phyloP scores from a whole-genome alignment of 2,888 invertebrate genomes.

The Melieria crassipennis region DNA sequence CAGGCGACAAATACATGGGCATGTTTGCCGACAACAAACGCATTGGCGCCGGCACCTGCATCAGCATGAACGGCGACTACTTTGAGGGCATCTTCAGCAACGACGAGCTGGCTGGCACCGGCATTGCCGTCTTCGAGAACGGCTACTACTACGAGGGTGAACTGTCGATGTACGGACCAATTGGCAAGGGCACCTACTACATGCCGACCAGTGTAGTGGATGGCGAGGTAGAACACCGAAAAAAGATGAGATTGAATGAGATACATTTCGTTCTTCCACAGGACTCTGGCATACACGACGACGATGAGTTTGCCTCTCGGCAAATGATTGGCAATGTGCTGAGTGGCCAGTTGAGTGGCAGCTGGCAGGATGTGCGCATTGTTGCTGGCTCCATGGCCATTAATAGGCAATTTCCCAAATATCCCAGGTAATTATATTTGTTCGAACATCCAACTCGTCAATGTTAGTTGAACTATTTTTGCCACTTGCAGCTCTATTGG shows the following conservation, averaged over 20 bases:
- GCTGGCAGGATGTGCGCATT: constrained; percentile 68
- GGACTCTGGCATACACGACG: constrained; percentile 28
- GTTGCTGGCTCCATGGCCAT: constrained; percentile 76
- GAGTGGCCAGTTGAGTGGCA: constrained; percentile 60
- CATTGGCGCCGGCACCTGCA: constrained; percentile 85
- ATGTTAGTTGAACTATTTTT: background rate
- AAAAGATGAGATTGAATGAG: background rate
- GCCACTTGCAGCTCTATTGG: constrained; percentile 55
- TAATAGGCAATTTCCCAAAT: constrained; percentile 71
- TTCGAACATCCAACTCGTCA: too few relatives aligned
- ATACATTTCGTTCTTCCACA: background rate
- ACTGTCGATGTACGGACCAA: constrained; percentile 80
- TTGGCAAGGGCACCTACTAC: constrained; percentile 82
- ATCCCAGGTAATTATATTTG: constrained; percentile 68
- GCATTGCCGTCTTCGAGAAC: constrained; percentile 88
- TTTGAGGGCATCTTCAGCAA: constrained; percentile 88
- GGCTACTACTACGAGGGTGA: constrained; percentile 91
- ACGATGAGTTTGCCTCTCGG: constrained; percentile 46
- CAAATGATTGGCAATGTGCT: constrained; percentile 60
- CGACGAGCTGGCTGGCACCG: constrained; percentile 83
- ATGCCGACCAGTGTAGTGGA: constrained; percentile 79
- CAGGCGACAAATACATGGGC: constrained; percentile 90
- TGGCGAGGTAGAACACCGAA: constrained; percentile 37
- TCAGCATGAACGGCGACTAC: constrained; percentile 89
- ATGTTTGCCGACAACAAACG: constrained; percentile 87